Percentiles rank a stretch among this genome's conserved stretches.
phyloP scores from a whole-genome alignment of 2,888 invertebrate species.

The Dicyrtoma fusca region DNA sequence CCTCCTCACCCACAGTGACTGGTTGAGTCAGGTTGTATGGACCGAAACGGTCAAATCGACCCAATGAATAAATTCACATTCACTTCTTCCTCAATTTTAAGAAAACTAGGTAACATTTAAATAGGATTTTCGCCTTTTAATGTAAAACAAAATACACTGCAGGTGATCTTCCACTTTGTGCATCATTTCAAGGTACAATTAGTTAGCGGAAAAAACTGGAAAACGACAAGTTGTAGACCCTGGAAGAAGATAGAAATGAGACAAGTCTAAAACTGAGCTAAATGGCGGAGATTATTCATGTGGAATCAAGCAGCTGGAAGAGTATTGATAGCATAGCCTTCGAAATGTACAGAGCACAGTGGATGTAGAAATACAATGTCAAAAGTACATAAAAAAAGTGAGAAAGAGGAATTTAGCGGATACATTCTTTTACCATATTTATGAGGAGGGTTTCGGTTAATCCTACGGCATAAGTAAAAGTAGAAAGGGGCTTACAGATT shows the following conservation, averaged over 20 bases:
- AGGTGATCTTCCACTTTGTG: not conserved
- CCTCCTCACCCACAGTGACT: no score
- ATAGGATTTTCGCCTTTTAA: no score
- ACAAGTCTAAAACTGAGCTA: not conserved
- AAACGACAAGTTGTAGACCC: not conserved
- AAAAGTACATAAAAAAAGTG: not conserved
- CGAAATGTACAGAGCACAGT: not conserved
- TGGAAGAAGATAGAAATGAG: not conserved
- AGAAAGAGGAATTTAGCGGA: not conserved
- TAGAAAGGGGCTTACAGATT: not conserved
- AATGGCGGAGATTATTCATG: no score
- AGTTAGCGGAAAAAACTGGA: not conserved
- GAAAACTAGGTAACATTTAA: not conserved
- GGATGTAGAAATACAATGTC: not conserved
- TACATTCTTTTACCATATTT: no score
- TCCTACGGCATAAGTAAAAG: not conserved
- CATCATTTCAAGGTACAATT: not conserved
- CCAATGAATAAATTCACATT: no score
- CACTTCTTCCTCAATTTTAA: not conserved
- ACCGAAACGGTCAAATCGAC: no score
- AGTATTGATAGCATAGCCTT: not conserved
- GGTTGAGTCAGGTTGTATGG: no score
- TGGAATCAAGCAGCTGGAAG: not conserved
- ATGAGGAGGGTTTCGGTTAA: not conserved
- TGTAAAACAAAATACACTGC: no score